phyloP scores from a whole-genome alignment of 2,113 vertebrate genomes.

The Corythoichthys intestinalis region DNA sequence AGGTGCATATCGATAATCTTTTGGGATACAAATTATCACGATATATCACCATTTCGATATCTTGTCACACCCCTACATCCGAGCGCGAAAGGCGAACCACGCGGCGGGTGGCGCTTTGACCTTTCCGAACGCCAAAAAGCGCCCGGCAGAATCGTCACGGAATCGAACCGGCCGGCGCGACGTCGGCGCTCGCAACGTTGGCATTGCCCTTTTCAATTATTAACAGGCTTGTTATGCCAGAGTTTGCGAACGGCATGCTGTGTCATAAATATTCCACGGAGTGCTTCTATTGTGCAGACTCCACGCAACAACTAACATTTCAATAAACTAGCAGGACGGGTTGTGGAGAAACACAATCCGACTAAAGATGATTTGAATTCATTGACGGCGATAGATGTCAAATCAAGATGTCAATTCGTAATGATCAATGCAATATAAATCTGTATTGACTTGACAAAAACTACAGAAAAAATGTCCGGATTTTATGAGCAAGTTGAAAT shows the following conservation, averaged over 20 bases:
- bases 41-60: too few species aligned
- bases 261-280: slow-evolving; percentile 46
- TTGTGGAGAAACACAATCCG: neutral
- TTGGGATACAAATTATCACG: too few species aligned
- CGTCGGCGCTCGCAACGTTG: slow-evolving; percentile 12
- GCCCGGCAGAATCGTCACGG: neutral
- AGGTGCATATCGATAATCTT: too few species aligned
- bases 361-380: neutral
- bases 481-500: too few species aligned
- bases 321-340: neutral
- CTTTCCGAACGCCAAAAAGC: neutral
- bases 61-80: too few species aligned
- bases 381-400: too few species aligned
- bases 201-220: slow-evolving; percentile 60
- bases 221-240: slow-evolving; percentile 42
- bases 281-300: neutral
- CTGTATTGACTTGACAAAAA: too few species aligned
- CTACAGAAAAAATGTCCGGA: too few species aligned
- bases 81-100: slow-evolving; percentile 49
- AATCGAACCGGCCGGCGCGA: neutral
- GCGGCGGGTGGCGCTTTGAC: slow-evolving; percentile 34
- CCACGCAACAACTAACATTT: neutral
- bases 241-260: slow-evolving; percentile 37
- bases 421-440: too few species aligned
- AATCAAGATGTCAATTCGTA: too few species aligned